A percentile compares a stretch with the other conserved stretches of the same genome.
Conservation (phyloP, 2,113 vertebrate species). For the Gasterosteus nipponicus region DNA sequence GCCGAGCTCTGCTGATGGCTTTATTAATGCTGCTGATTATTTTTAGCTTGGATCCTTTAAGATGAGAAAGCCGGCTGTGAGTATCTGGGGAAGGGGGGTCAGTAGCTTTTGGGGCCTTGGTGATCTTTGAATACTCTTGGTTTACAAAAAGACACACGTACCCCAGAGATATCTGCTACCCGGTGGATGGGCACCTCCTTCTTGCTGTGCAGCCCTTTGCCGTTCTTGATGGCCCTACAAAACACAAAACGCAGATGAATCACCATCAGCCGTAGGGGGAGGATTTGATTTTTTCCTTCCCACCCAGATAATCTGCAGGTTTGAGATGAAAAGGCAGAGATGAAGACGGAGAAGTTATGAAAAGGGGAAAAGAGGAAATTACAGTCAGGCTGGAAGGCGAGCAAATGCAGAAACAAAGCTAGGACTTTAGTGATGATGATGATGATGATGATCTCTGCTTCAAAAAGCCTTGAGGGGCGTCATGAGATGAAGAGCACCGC, state of each 20-base stretch:
- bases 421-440: slow-evolving; percentile 42
- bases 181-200: slow-evolving; percentile 98
- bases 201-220: slow-evolving; percentile 98
- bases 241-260: slow-evolving; percentile 22
- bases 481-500: slow-evolving; percentile 42
- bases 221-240: slow-evolving; percentile 95
- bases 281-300: slow-evolving; percentile 10
- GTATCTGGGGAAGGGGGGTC: not conserved
- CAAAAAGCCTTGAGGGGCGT: slow-evolving; percentile 40
- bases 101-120: slow-evolving; percentile 1
- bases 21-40: slow-evolving; percentile 75
- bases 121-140: slow-evolving; percentile 1
- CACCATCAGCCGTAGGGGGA: slow-evolving; percentile 9
- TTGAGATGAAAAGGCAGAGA: slow-evolving; percentile 34
- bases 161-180: slow-evolving; percentile 97
- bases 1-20: slow-evolving; percentile 64
- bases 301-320: slow-evolving; percentile 28
- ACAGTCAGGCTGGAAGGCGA: slow-evolving; percentile 14
- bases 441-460: slow-evolving; percentile 37
- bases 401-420: slow-evolving; percentile 25
- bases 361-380: slow-evolving; percentile 17
- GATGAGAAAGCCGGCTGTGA: slow-evolving; percentile 31
- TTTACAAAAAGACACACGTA: slow-evolving; percentile 74
- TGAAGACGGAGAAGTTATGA: slow-evolving; percentile 6
- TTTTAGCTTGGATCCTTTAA: slow-evolving; percentile 71